A percentile compares a stretch with the other conserved stretches of the same genome.
Conservation (phyloP, 2,797 vertebrate species). For the Lagocephalus sceleratus region DNA sequence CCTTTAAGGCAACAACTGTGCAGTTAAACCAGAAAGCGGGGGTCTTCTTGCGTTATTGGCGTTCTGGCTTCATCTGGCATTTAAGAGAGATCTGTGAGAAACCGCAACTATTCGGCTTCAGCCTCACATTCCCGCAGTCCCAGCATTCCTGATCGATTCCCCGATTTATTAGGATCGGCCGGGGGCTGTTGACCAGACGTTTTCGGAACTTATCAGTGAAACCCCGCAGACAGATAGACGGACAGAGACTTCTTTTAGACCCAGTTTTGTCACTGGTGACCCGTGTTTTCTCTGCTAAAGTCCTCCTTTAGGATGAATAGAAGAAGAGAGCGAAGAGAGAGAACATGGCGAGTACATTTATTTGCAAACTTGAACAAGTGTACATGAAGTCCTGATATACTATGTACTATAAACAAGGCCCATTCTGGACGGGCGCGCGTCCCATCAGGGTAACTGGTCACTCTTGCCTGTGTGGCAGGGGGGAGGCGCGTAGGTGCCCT, state of each 20-base stretch:
- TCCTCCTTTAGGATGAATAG: neutral
- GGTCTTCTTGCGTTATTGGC: neutral
- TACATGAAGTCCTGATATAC: conserved; percentile 43
- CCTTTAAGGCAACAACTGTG: too few relatives aligned
- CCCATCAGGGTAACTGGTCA: conserved; percentile 62
- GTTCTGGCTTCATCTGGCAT: conserved; percentile 47
- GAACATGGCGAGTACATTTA: conserved; percentile 55
- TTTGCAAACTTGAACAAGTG: conserved; percentile 57
- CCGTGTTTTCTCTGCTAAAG: too few relatives aligned
- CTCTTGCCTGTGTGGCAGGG: conserved; percentile 72
- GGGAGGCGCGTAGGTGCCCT: conserved; percentile 82
- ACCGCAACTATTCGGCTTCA: too few relatives aligned
- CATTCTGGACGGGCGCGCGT: neutral
- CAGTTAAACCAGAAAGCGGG: neutral
- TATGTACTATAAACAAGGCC: conserved; percentile 51
- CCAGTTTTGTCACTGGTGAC: too few relatives aligned
- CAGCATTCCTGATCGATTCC: too few relatives aligned
- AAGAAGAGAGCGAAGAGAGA: neutral
- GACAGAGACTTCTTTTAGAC: too few relatives aligned
- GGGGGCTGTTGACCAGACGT: too few relatives aligned
- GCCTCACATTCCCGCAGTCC: too few relatives aligned
- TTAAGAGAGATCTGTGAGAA: too few relatives aligned
- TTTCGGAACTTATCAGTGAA: too few relatives aligned
- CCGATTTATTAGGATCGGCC: too few relatives aligned
- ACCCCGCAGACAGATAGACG: too few relatives aligned